Base-by-base conservation (phyloP, 2,797 vertebrate genomes). In the Nannoperca obscura region DNA sequence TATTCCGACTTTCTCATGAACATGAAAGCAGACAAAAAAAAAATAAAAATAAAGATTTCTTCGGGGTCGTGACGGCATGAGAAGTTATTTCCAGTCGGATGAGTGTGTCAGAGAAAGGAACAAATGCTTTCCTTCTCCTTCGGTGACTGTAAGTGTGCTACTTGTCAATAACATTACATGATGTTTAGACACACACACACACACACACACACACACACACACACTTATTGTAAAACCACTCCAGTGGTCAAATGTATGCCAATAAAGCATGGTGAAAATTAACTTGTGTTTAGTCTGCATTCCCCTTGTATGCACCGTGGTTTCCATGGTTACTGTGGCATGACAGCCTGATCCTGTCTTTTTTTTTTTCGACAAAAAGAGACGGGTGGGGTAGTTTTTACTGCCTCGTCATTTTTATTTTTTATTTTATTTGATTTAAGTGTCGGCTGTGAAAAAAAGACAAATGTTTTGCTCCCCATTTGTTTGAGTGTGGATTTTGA, bases 1-100 rank as follows among this genome's bases (percentile, higher is more conserved):
- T 27, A 46, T 40, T 54, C 40, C 22, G 61, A 67, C 60, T 66
- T 44, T 30, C 27, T 55, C 10, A 22, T 17, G 40, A 73, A 62
- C 74, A 74, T 70, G 42, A 78, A 73, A 82, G 71, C 19, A 49
- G 58, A 78, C 71, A 53, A 30, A 80, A 36, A 27, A n/a, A n/a
- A n/a, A n/a, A n/a, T n/a, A n/a, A n/a, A n/a, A n/a, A n/a, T n/a
- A 47, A 66, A 68, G 3, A 40, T 71, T 54, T 74, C 71, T 76
- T 30, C 44, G 2, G 62, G 84, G 79, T 80, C 40, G n/a, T 6
- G 24, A 20, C 44, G 20, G 20, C 52, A 71, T 27, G 34, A 70
- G 38, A 54, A 3, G 27, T 80, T 80, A 75, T 72, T 80, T 84
- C 27, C 4, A 3, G 36, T 68, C 54, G 36, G 78, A 69, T 83